Evolutionary conservation across 2,888 invertebrate species (phyloP), one percentile per base, ranked within the genome.

Genomic region (Andrena minutula): DNA sequence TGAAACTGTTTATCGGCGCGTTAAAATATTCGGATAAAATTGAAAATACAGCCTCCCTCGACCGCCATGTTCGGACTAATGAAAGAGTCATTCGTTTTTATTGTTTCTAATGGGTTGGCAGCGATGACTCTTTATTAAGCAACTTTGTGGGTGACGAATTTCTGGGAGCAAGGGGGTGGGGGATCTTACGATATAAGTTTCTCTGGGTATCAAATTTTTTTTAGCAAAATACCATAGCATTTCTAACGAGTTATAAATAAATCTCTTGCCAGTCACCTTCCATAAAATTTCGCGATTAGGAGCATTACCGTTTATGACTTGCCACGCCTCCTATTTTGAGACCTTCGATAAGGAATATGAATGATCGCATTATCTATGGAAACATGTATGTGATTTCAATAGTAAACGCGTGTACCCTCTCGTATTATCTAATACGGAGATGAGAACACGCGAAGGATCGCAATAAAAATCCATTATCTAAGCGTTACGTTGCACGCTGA

Each of bases 391-490:
- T 16, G 28, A 58, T 58, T 58, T 58, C 12, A 1, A 23, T 32
- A 28, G 12, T 4, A 30, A 12, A 1, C 35, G 41, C 5, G 23
- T 8, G 8, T 8, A 58, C 26, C 6, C 1, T 60, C 51, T 30
- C 8, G 0, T 7, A 20, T 66, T 78, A 61, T 63, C 10, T 28
- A 12, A n/a, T 23, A 61, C 4, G 35, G 1, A 26, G n/a, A 41
- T 23, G 28, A 23, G 10, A 56, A 56, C n/a, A 72, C 28, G 30
- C 41, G 47, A 72, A 63, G 61, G 51, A 30, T 79, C 30, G 30
- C 56, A 23, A 63, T 60, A 47, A 60, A 61, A 70, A 49, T 51
- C 12, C 26, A 64, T 73, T 69, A 73, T 73, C 68, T n/a, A 73
- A 69, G 16, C 30, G 16, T 73, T 64, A 69, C 64, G 35, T 47